Evolutionary conservation across 1,140 invertebrate species (phyloP).

Genomic region (Metopolophium dirhodum): DNA sequence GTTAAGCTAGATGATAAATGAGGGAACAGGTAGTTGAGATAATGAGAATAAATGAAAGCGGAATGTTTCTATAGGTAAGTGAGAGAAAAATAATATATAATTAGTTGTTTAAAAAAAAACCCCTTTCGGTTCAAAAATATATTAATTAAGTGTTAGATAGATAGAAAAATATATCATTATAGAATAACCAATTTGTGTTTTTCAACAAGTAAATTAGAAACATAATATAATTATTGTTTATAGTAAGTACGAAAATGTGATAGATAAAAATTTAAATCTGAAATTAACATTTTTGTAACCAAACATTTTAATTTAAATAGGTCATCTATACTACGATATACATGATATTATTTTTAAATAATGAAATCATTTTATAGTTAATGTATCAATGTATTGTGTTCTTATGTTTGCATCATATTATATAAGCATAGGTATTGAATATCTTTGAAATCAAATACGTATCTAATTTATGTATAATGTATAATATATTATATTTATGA

Average conservation of each 20-base stretch:
- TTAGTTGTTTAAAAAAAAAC: not conserved
- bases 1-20: conserved; percentile 19
- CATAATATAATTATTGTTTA: not conserved
- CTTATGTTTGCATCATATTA: not conserved
- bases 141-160: not conserved
- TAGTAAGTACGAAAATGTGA: not conserved
- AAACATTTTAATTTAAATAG: not conserved
- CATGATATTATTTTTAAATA: not conserved
- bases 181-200: not conserved
- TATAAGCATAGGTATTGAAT: not conserved
- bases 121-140: not conserved
- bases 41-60: not conserved
- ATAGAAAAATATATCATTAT: not conserved
- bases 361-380: not conserved
- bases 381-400: not conserved
- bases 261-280: not conserved
- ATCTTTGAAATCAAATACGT: not conserved
- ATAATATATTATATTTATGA: no score
- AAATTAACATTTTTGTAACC: not conserved
- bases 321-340: not conserved
- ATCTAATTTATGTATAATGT: not conserved
- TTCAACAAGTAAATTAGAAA: not conserved
- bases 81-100: not conserved
- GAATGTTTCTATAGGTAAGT: not conserved
- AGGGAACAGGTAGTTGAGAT: conserved; percentile 5